Percentiles rank a stretch among this genome's conserved stretches.
These are phyloP conservation scores for Thermophis baileyi DNA, from an alignment of 2,113 vertebrate genomes.

Conservation along the genomic window DNA sequence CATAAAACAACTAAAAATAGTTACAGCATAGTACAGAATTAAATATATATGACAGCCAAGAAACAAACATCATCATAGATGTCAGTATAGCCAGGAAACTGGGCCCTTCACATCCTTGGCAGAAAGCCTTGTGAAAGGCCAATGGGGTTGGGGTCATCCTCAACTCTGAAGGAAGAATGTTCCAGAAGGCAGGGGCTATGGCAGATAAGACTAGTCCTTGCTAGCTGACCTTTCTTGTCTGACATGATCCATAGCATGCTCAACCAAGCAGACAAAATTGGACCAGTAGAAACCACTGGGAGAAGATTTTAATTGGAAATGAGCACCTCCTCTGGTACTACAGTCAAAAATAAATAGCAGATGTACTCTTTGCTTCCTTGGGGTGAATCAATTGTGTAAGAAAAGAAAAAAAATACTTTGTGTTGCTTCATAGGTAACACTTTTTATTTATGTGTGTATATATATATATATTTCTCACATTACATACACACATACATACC, in stretches of 20 bases:
- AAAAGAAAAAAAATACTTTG: slow-evolving; percentile 16
- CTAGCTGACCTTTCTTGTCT: background rate
- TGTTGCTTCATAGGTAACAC: background rate
- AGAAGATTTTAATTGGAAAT: slow-evolving; percentile 27
- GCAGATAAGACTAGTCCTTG: background rate
- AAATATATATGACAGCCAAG: background rate
- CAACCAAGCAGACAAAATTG: background rate
- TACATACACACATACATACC: background rate
- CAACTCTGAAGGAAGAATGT: background rate
- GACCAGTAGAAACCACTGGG: background rate
- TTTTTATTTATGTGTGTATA: background rate
- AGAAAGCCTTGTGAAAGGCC: background rate
- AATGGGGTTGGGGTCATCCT: background rate
- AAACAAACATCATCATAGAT: background rate
- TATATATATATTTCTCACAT: background rate
- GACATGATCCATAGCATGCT: background rate
- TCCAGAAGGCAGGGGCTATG: background rate
- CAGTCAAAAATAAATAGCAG: slow-evolving; percentile 25
- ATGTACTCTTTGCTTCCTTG: slow-evolving; percentile 1
- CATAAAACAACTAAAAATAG: background rate
- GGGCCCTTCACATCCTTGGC: background rate
- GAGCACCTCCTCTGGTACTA: slow-evolving; percentile 23
- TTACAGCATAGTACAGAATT: background rate
- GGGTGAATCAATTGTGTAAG: slow-evolving; percentile 41
- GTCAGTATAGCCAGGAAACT: background rate